These are phyloP conservation scores for Hetaerina titia DNA, from an alignment of 2,888 invertebrate species.

Conservation along the genomic window DNA sequence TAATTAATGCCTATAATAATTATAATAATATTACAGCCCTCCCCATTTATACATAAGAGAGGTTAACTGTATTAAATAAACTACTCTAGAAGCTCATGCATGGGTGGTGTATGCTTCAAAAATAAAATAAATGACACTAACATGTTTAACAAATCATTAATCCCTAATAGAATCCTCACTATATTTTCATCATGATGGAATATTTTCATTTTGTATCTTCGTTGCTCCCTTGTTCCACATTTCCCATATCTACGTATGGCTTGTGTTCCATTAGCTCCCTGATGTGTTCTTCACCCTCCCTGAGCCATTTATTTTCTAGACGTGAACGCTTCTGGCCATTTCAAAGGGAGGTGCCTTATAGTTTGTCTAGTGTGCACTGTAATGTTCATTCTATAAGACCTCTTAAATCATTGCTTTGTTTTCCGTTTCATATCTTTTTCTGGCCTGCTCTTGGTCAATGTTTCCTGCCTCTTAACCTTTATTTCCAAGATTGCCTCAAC, in stretches of 20 bases:
- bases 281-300: slow-evolving; percentile 57
- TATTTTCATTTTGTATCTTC: slow-evolving; percentile 56
- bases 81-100: slow-evolving; percentile 42
- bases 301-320: slow-evolving; percentile 56
- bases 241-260: slow-evolving; percentile 50
- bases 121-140: slow-evolving; percentile 60
- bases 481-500: slow-evolving; percentile 5
- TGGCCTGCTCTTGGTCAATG: slow-evolving; percentile 67
- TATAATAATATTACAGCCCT: slow-evolving; percentile 53
- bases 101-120: slow-evolving; percentile 59
- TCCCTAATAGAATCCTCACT: slow-evolving; percentile 38
- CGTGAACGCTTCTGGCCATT: slow-evolving; percentile 63
- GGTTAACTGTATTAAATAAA: slow-evolving; percentile 53
- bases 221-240: slow-evolving; percentile 29
- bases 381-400: slow-evolving; percentile 54
- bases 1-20: slow-evolving; percentile 38
- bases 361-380: slow-evolving; percentile 55
- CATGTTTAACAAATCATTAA: slow-evolving; percentile 60
- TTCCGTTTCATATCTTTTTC: slow-evolving; percentile 64
- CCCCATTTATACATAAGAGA: slow-evolving; percentile 47
- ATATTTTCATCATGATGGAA: slow-evolving; percentile 58
- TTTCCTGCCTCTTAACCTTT: slow-evolving; percentile 70
- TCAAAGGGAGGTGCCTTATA: slow-evolving; percentile 65
- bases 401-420: slow-evolving; percentile 53
- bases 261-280: slow-evolving; percentile 56